phyloP scores from a whole-genome alignment of 2,113 vertebrate species.

The Zapus hudsonius region DNA sequence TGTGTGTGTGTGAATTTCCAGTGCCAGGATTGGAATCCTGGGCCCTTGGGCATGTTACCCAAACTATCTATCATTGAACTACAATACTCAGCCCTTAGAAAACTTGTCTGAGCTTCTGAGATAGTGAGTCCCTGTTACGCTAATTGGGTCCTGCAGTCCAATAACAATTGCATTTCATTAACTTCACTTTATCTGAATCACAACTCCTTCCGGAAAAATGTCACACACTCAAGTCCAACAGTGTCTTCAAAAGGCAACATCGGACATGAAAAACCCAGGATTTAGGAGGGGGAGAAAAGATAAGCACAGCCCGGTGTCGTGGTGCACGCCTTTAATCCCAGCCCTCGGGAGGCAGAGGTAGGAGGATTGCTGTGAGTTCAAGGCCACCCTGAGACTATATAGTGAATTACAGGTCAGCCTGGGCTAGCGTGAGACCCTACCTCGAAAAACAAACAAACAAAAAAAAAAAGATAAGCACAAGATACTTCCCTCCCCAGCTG shows the following conservation, averaged over 20 bases:
- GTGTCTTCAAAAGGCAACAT: neutral
- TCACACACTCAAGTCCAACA: neutral
- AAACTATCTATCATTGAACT: neutral
- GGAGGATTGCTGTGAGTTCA: no score
- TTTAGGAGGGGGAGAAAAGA: neutral
- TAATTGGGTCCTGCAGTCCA: neutral
- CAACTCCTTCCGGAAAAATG: neutral
- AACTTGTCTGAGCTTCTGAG: neutral
- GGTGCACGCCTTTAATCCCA: no score
- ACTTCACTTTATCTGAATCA: neutral
- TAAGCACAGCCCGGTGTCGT: no score
- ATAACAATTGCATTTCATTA: neutral
- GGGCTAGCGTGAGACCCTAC: no score
- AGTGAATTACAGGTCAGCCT: no score
- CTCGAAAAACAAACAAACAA: no score
- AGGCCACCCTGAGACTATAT: no score
- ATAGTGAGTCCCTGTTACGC: neutral
- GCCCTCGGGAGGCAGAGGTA: no score
- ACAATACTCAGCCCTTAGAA: neutral
- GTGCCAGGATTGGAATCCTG: neutral
- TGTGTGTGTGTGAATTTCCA: neutral
- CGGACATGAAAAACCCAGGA: neutral
- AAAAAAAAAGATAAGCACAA: neutral
- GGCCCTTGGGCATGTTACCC: no score
- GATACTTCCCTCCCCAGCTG: neutral